Base-by-base conservation (phyloP, 1,140 invertebrate species). In the Oncopeltus fasciatus region DNA sequence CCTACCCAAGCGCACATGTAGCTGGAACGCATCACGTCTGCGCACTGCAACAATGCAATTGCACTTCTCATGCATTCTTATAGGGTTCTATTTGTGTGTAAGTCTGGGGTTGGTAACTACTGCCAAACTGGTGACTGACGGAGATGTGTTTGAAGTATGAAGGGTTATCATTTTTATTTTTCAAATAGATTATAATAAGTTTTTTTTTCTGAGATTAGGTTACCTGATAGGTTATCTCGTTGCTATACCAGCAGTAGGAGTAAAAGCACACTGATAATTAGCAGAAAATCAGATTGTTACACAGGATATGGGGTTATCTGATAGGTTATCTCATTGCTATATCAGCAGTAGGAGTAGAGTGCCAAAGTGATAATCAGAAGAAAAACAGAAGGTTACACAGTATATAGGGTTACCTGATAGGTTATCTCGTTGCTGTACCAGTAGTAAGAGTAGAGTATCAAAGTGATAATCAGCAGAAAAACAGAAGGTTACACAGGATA, bases 341-440 rank as follows among this genome's bases (percentile, higher is more conserved):
- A 8, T 38, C 5, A 38, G 31, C 14, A 38, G 31, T 8, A 8
- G 5, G 5, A 38, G 5, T 38, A 38, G 14, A 14, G 14, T 8
- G 14, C 14, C 31, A 38, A 8, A 8, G 14, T 38, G 14, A 38
- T 38, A 38, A 38, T 8, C 31, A 5, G 5, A 8, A 38, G 14
- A 38, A 38, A 38, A 38, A 38, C 31, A 38, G 14, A 38, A 38
- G 14, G 14, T 14, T 8, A 38, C 14, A 14, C 31, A 38, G n/a
- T n/a, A n/a, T n/a, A n/a, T n/a, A n/a, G n/a, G 14, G 5, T 53
- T 14, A 53, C 49, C 49, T 53, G 49, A 3, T 24, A 53, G 5
- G 49, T 53, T 3, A 53, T 53, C 26, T 53, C 49, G 26, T 53
- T 53, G 49, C 49, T 53, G 24, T 24, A 53, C 49, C 49, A 53